Base-by-base conservation (phyloP, 2,888 invertebrate species). In the Girardia tigrina region DNA sequence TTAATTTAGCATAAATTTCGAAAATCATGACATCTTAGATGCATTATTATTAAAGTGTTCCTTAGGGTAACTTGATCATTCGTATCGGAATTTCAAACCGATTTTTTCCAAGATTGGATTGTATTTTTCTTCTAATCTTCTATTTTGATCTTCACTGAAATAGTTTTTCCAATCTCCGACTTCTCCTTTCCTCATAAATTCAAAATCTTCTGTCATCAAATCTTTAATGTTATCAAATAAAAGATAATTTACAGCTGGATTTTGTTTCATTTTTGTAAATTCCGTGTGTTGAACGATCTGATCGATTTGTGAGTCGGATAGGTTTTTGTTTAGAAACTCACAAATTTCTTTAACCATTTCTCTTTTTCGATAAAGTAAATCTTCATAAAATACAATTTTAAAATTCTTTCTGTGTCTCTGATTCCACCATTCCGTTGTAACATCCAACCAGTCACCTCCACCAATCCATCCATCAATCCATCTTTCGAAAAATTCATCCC, bases 351-450 rank as follows among this genome's bases (percentile, higher is more conserved):
- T 27, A 20, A 78, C 70, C 0, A 75, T 42, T 2, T 16, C 29
- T 4, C 8, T 14, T 26, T 75, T 72, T 23, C 74, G 29, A 27
- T n/a, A 72, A 42, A 78, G 27, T 71, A 78, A 28, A 70, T 78
- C 78, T 69, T 78, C 78, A 69, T 26, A 74, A 42, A 56, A 56
- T 28, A 74, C 72, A n/a, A 74, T 28, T 28, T 56, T 29, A 28
- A 74, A 26, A 42, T 42, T 14, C 28, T 42, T 42, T 69, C 29
- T 36, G 26, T 23, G 8, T 4, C 73, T 26, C 28, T 16, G n/a
- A 4, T 29, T 69, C 77, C 75, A 73, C 73, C 73, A 73, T 29
- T 29, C 73, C 2, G 26, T 36, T 26, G 36, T 56, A n/a, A 73
- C 73, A 26, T 26, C 26, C 26, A 73, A 36, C 73, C 73, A 73